phyloP scores from a whole-genome alignment of 2,797 vertebrate species.

The Poeciliopsis turneri region DNA sequence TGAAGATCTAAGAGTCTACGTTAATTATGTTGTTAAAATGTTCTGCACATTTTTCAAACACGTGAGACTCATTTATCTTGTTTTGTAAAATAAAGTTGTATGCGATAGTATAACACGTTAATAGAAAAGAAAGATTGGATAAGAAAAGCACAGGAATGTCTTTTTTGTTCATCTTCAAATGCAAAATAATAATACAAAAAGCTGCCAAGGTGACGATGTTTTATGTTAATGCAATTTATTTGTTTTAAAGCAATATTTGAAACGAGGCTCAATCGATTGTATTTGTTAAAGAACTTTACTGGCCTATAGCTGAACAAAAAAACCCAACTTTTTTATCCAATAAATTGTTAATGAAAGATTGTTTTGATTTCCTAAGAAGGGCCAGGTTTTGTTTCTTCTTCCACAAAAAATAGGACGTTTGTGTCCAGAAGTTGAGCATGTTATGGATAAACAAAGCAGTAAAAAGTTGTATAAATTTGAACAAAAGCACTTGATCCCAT shows the following conservation, averaged over 20 bases:
- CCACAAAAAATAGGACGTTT: background rate
- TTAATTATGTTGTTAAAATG: background rate
- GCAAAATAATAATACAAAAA: background rate
- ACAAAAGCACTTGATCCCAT: background rate
- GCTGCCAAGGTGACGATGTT: background rate
- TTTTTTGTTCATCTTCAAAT: background rate
- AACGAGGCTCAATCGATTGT: background rate
- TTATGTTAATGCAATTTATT: background rate
- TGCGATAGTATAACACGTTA: background rate
- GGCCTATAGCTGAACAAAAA: background rate
- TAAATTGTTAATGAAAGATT: background rate
- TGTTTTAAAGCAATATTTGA: background rate
- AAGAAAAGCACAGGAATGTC: background rate
- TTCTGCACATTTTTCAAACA: background rate
- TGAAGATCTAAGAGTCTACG: slow-evolving; percentile 24
- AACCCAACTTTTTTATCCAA: background rate
- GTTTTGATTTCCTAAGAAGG: background rate
- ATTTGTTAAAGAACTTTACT: background rate
- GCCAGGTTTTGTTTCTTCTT: background rate
- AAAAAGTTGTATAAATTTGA: background rate
- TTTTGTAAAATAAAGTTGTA: background rate
- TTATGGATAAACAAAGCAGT: background rate
- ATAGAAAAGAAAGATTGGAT: background rate
- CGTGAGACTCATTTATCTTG: background rate
- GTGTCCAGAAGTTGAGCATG: background rate